Conservation (phyloP, 2,888 invertebrate genomes). For the Drosophila subquinaria region DNA sequence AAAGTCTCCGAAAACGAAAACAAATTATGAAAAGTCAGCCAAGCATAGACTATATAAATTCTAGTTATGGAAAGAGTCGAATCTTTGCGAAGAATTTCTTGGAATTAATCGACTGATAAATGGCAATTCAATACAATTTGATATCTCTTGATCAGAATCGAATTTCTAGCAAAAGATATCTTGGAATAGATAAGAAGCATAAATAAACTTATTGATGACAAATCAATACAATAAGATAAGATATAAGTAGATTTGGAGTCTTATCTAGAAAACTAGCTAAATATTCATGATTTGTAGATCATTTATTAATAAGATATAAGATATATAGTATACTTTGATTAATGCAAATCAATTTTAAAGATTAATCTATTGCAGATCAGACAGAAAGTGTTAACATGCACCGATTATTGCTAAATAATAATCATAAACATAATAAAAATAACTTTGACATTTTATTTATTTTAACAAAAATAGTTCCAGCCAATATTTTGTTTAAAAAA, state of each 20-base stretch:
- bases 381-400: too few relatives aligned
- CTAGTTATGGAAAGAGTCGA: conserved; percentile 1
- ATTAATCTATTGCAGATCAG: too few relatives aligned
- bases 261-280: not conserved
- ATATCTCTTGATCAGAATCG: not conserved
- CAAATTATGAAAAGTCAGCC: conserved; percentile 19
- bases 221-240: not conserved
- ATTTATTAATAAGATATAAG: not conserved
- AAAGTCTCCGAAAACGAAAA: conserved; percentile 11
- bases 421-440: not conserved
- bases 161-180: not conserved
- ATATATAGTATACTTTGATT: not conserved
- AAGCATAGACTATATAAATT: not conserved
- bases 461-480: too few relatives aligned
- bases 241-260: too few relatives aligned
- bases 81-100: not conserved
- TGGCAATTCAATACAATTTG: not conserved
- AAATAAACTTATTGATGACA: not conserved
- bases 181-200: not conserved
- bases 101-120: conserved; percentile 5
- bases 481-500: too few relatives aligned
- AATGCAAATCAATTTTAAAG: too few relatives aligned
- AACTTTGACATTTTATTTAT: too few relatives aligned
- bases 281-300: not conserved
- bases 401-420: too few relatives aligned